Evolutionary conservation across 2,888 invertebrate species (phyloP), one percentile per base, ranked within the genome.

Genomic region (Aleiodes leptofemur): DNA sequence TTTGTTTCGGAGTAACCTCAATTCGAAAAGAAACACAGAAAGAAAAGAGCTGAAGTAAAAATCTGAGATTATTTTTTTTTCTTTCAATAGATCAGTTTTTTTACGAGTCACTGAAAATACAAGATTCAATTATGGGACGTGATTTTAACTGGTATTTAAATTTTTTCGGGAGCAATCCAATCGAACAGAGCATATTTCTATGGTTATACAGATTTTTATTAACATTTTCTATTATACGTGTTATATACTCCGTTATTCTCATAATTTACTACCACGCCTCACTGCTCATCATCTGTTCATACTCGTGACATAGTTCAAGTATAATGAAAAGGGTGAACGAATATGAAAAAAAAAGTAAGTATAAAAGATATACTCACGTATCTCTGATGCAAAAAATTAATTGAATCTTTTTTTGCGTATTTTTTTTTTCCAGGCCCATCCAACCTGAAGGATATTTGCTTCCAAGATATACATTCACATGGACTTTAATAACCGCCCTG

Each of bases 211-310:
- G 76, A 59, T 77, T 86, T 64, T 76, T 86, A 48, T 73, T 83
- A 13, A 77, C 79, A 48, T 86, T 86, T 66, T 82, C 83, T 8
- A 76, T 82, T 1, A 59, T 85, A 11, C 82, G 85, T 72, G 70
- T 86, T 9, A 83, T 86, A 79, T 80, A 80, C 66, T 77, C 74
- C 23, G 77, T 82, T 31, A 83, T 87, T 77, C 82, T 83, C 69
- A 86, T 87, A 61, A 86, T 87, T 73, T 86, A 87, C 79, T 86
- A 87, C 64, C 83, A 87, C 72, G 79, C 80, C 1, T 84, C 84
- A 48, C 73, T 87, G 2, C 76, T 86, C 11, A 78, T 87, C 68
- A 83, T 87, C 61, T 86, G 86, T 53, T 74, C 78, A 38, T 72
- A 71, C 29, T 43, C 69, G 8, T 77, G 31, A 76, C 16, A 48